These are phyloP conservation scores for Macquaria ambigua DNA, from an alignment of 2,113 vertebrate genomes.

Conservation along the genomic window DNA sequence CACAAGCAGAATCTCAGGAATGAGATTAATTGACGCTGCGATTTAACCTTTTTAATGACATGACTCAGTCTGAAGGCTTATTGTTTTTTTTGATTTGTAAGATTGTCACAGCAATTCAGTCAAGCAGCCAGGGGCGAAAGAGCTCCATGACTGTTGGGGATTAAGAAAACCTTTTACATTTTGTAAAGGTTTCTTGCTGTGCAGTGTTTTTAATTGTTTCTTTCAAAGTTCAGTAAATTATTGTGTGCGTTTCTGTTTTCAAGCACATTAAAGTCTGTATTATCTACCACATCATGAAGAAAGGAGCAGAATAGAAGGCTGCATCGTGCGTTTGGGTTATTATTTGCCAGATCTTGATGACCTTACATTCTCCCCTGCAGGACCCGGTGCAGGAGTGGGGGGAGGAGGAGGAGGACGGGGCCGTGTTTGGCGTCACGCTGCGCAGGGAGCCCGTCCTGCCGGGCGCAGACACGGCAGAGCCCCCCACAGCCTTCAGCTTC, in stretches of 20 bases:
- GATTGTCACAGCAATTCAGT: slow-evolving; percentile 6
- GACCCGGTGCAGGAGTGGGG: slow-evolving; percentile 92
- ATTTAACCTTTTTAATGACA: not conserved
- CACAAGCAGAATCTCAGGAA: slow-evolving; percentile 20
- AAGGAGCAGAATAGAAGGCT: not conserved
- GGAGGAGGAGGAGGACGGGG: slow-evolving; percentile 90
- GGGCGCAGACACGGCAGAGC: slow-evolving; percentile 24
- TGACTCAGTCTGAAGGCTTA: slow-evolving; percentile 7
- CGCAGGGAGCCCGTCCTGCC: slow-evolving; percentile 78
- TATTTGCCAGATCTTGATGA: slow-evolving; percentile 28
- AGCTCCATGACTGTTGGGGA: not conserved
- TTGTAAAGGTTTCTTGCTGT: not conserved
- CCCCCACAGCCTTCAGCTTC: slow-evolving; percentile 65
- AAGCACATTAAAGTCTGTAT: not conserved
- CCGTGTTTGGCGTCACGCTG: slow-evolving; percentile 88
- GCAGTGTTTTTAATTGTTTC: not conserved
- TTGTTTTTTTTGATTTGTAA: not conserved
- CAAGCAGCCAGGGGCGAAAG: not conserved
- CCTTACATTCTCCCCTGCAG: slow-evolving; percentile 68
- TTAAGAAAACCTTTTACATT: not conserved
- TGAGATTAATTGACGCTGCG: slow-evolving; percentile 11
- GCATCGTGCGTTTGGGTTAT: not conserved
- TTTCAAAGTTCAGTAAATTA: not conserved
- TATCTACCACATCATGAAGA: not conserved
- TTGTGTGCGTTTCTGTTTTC: not conserved